Percentiles rank a stretch among this genome's conserved stretches.
Conservation (phyloP, 2,888 invertebrate genomes). For the Oscheius sp. region DNA sequence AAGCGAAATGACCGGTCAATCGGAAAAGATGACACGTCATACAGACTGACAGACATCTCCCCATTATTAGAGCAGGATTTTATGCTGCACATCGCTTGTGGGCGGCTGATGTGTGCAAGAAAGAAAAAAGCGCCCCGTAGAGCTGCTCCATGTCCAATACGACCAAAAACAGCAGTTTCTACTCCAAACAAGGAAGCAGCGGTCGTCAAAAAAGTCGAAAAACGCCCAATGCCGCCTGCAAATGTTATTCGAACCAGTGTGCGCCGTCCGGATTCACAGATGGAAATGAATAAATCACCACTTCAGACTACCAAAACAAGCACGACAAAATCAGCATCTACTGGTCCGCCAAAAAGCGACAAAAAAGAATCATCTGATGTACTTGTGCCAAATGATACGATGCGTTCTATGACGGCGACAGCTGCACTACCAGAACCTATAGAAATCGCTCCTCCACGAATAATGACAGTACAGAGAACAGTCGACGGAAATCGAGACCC, state of each 20-base stretch:
- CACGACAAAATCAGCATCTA: neutral
- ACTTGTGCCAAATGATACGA: neutral
- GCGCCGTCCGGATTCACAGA: neutral
- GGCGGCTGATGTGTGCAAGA: neutral
- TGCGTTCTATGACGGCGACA: neutral
- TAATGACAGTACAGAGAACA: neutral
- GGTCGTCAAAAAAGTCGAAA: neutral
- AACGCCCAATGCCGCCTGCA: neutral
- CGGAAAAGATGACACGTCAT: no score
- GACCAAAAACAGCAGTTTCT: neutral
- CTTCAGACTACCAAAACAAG: neutral
- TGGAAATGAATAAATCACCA: neutral
- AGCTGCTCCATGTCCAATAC: neutral
- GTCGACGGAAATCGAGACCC: neutral
- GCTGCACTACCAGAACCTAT: neutral
- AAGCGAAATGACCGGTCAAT: no score
- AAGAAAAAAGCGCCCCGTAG: neutral
- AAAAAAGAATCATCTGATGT: neutral
- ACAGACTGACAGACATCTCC: no score
- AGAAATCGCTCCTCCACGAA: slow-evolving; percentile 1
- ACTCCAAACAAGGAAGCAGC: neutral
- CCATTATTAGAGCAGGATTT: no score
- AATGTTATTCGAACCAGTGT: no score
- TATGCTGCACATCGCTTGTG: no score
- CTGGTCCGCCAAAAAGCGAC: neutral